Conservation (phyloP, 2,888 invertebrate genomes). For the Zhengitettix transpicula region DNA sequence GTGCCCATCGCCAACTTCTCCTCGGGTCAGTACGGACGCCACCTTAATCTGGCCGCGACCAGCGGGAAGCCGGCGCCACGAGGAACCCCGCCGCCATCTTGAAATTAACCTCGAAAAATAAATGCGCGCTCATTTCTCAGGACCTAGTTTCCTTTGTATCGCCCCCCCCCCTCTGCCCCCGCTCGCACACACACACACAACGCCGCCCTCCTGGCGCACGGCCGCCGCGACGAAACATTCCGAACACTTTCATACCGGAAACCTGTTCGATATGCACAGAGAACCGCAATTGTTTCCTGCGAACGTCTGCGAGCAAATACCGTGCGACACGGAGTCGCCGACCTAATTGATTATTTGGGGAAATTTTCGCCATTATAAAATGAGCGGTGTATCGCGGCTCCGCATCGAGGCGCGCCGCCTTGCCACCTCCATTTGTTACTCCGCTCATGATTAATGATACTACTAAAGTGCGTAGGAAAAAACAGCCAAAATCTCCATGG, state of each 20-base stretch:
- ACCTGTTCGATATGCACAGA: too few species aligned
- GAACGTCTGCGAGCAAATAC: too few species aligned
- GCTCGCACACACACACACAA: too few species aligned
- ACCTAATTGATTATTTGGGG: too few species aligned
- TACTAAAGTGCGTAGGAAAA: slow-evolving; percentile 5
- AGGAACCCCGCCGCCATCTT: not conserved
- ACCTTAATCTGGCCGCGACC: not conserved
- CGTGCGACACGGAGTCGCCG: too few species aligned
- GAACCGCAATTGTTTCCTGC: too few species aligned
- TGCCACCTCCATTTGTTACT: slow-evolving; percentile 9
- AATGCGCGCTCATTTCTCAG: not conserved
- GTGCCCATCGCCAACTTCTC: slow-evolving; percentile 52
- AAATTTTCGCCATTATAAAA: too few species aligned
- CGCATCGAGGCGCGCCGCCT: not conserved
- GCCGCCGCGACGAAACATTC: too few species aligned
- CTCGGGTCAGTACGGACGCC: slow-evolving; percentile 34
- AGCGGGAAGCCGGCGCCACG: not conserved
- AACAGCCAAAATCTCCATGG: slow-evolving; percentile 2
- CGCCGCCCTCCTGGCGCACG: too few species aligned
- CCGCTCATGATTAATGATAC: slow-evolving; percentile 7
- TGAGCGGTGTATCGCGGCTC: too few species aligned
- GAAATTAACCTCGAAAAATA: not conserved
- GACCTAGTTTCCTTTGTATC: not conserved
- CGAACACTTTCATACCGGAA: too few species aligned
- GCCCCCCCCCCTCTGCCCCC: not conserved